Evolutionary conservation across 2,888 invertebrate genomes (phyloP).

Genomic region (Agrotis segetum): DNA sequence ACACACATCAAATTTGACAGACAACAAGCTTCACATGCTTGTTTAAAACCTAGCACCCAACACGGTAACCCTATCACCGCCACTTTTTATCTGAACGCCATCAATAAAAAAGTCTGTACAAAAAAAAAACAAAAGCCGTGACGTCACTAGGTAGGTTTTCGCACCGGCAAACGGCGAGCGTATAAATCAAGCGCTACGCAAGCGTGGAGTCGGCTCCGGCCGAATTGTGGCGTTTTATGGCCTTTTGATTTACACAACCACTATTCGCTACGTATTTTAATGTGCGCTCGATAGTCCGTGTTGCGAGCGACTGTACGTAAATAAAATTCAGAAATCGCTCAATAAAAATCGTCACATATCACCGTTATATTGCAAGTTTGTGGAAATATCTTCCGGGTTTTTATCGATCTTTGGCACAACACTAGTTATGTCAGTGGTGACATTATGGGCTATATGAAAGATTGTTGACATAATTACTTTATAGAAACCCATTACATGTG

Average conservation of each 20-base stretch:
- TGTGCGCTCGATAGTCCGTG: slow-evolving; percentile 70
- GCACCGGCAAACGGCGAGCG: slow-evolving; percentile 83
- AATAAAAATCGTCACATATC: slow-evolving; percentile 64
- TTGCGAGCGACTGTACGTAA: slow-evolving; percentile 70
- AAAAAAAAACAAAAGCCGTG: slow-evolving; percentile 82
- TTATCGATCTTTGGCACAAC: slow-evolving; percentile 35
- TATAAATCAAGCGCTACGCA: slow-evolving; percentile 87
- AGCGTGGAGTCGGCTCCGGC: slow-evolving; percentile 86
- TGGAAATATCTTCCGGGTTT: slow-evolving; percentile 44
- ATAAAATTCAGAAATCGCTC: slow-evolving; percentile 67
- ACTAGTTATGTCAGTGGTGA: slow-evolving; percentile 28
- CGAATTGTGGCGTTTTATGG: slow-evolving; percentile 84
- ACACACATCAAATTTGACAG: background rate
- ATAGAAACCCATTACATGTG: slow-evolving; percentile 1
- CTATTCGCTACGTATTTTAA: slow-evolving; percentile 80
- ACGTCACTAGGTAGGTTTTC: slow-evolving; percentile 89
- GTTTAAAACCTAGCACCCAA: slow-evolving; percentile 33
- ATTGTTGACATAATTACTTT: slow-evolving; percentile 26
- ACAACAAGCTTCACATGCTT: slow-evolving; percentile 13
- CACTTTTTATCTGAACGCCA: slow-evolving; percentile 88
- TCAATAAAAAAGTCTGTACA: slow-evolving; percentile 85
- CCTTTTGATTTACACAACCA: slow-evolving; percentile 85
- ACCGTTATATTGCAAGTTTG: slow-evolving; percentile 41
- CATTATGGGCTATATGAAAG: slow-evolving; percentile 3
- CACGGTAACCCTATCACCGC: slow-evolving; percentile 77